These are phyloP conservation scores for Chouioia cunea DNA, from an alignment of 2,888 invertebrate genomes.

Conservation along the genomic window DNA sequence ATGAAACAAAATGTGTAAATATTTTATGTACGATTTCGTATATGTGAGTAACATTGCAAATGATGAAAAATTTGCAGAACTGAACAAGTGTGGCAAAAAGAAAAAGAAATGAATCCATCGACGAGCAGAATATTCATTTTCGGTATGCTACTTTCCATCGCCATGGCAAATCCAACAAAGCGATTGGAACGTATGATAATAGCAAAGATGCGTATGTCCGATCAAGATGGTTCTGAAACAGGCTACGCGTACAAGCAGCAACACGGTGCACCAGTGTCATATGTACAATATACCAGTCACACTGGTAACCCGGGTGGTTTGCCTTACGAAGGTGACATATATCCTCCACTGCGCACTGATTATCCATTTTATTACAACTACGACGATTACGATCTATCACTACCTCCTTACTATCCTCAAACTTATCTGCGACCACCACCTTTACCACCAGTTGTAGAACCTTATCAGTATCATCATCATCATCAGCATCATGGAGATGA, in stretches of 20 bases:
- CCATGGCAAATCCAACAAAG: constrained; percentile 20
- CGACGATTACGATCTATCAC: constrained; percentile 24
- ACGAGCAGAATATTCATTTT: too few species aligned
- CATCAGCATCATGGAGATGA: constrained; percentile 41
- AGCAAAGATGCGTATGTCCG: constrained; percentile 72
- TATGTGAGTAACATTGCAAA: too few species aligned
- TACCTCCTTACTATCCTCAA: constrained; percentile 49
- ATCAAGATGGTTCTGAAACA: constrained; percentile 74
- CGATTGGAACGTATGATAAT: constrained; percentile 68
- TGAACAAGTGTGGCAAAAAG: too few species aligned
- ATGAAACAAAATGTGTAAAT: too few species aligned
- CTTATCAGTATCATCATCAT: constrained; percentile 25
- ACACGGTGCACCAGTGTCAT: constrained; percentile 59
- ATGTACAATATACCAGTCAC: constrained; percentile 62
- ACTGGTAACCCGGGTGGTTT: constrained; percentile 51
- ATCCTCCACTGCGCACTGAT: constrained; percentile 21
- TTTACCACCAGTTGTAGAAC: constrained; percentile 9
- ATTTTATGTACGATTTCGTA: too few species aligned
- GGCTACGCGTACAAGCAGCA: constrained; percentile 69
- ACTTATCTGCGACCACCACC: not conserved
- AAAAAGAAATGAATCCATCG: too few species aligned
- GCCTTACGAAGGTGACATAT: constrained; percentile 52
- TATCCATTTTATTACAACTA: constrained; percentile 50
- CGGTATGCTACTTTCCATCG: not conserved
- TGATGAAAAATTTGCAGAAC: too few species aligned